These are phyloP conservation scores for Poliocrania exsul DNA, from an alignment of 2,797 vertebrate species.

Conservation along the genomic window DNA sequence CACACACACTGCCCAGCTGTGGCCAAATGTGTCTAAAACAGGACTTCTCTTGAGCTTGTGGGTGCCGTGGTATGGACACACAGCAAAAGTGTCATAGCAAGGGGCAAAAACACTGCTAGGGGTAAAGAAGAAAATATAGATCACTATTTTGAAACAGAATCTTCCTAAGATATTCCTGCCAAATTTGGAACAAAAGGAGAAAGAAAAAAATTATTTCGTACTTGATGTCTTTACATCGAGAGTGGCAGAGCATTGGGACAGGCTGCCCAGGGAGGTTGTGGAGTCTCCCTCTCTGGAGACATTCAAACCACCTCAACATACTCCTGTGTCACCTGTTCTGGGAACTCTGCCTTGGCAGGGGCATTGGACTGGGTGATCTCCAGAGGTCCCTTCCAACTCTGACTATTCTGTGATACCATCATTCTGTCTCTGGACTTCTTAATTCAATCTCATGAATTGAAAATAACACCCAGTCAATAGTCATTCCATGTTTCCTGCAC, in stretches of 20 bases:
- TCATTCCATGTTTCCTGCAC: not conserved
- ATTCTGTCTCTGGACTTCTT: not conserved
- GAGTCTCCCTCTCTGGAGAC: not conserved
- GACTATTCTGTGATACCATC: not conserved
- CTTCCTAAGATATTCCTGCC: not conserved
- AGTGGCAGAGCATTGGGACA: not conserved
- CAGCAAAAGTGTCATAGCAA: not conserved
- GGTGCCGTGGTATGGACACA: not conserved
- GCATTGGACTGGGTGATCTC: not conserved
- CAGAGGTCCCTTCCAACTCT: not conserved
- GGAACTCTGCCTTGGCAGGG: not conserved
- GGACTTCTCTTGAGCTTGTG: too few species aligned
- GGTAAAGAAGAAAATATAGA: not conserved
- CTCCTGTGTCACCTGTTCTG: not conserved
- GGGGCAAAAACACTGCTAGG: not conserved
- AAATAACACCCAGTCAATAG: not conserved
- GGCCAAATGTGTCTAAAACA: fast-evolving
- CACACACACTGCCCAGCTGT: fast-evolving
- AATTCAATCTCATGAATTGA: not conserved
- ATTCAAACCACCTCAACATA: not conserved
- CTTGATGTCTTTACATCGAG: not conserved
- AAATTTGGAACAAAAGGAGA: not conserved
- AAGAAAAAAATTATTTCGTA: not conserved
- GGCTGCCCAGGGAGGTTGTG: not conserved
- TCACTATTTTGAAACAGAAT: not conserved